Conservation (phyloP, 2,113 vertebrate genomes). For the Gasterosteus aculeatus region DNA sequence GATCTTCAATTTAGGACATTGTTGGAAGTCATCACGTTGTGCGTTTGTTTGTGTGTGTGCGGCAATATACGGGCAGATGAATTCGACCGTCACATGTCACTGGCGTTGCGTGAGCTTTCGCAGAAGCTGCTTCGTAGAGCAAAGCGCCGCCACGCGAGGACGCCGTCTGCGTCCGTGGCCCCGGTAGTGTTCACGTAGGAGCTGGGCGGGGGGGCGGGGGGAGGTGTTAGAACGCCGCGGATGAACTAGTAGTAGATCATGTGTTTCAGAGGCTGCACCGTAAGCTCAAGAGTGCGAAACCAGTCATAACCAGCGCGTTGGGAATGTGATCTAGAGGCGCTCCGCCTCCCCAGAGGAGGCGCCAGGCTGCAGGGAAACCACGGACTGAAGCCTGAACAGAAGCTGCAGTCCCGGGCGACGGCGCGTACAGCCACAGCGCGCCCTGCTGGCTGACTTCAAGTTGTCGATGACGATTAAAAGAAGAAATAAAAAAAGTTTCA, state of each 20-base stretch:
- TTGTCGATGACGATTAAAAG: background rate
- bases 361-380: conserved; percentile 57
- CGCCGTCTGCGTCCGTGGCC: background rate
- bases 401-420: conserved; percentile 31
- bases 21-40: conserved; percentile 38
- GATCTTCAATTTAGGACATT: conserved; percentile 19
- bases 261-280: background rate
- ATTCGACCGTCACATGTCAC: conserved; percentile 7
- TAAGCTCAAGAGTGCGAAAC: conserved; percentile 36
- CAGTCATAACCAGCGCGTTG: conserved; percentile 44
- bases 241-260: conserved; percentile 8
- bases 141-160: background rate
- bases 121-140: conserved; percentile 1
- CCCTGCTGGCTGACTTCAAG: conserved; percentile 60
- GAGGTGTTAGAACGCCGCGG: background rate
- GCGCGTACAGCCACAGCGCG: conserved; percentile 53
- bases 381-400: conserved; percentile 47
- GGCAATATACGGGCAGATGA: conserved; percentile 10
- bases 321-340: conserved; percentile 64
- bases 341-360: conserved; percentile 59
- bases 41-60: conserved; percentile 31
- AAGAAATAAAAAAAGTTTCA: background rate
- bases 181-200: background rate
- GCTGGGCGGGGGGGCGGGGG: too few relatives aligned
- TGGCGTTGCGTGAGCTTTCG: background rate